These are phyloP conservation scores for Drosophila malerkotliana DNA, from an alignment of 1,140 invertebrate genomes.

Conservation along the genomic window DNA sequence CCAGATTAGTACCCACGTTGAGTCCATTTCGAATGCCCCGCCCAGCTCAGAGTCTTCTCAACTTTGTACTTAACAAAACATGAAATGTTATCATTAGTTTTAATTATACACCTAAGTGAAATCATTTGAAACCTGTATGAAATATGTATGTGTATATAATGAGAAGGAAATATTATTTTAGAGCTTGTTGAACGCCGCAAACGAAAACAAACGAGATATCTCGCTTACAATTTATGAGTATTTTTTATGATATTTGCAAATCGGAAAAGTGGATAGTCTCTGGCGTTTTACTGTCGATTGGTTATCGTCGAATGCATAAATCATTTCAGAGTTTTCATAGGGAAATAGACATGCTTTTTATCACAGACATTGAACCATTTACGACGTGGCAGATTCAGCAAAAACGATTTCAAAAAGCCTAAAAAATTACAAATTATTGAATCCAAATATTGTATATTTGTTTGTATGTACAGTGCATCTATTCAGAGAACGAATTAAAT, in stretches of 20 bases:
- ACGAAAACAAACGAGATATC: conserved; percentile 9
- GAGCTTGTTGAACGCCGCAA: conserved; percentile 17
- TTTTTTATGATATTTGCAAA: conserved; percentile 16
- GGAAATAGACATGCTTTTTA: conserved; percentile 25
- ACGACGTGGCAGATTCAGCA: conserved; percentile 20
- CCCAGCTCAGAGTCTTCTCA: conserved; percentile 68
- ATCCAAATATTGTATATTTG: conserved; percentile 67
- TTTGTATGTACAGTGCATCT: conserved; percentile 35
- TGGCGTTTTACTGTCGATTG: conserved; percentile 24
- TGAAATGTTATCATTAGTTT: conserved; percentile 81
- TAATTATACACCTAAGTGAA: conserved; percentile 72
- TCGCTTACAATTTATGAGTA: conserved; percentile 1
- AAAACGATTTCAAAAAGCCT: conserved; percentile 46
- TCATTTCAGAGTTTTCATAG: conserved; percentile 25
- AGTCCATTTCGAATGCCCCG: conserved; percentile 6
- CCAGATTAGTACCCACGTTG: conserved; percentile 33
- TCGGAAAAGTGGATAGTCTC: conserved; percentile 19
- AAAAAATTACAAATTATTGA: conserved; percentile 10
- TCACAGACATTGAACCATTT: conserved; percentile 39
- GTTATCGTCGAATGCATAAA: conserved; percentile 41
- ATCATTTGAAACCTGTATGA: conserved; percentile 43
- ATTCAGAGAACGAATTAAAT: conserved; percentile 56
- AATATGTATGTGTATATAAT: conserved; percentile 73
- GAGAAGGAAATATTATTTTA: conserved; percentile 52
- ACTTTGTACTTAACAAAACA: conserved; percentile 51